phyloP scores from a whole-genome alignment of 2,888 invertebrate species.

The Orthosia cruda region DNA sequence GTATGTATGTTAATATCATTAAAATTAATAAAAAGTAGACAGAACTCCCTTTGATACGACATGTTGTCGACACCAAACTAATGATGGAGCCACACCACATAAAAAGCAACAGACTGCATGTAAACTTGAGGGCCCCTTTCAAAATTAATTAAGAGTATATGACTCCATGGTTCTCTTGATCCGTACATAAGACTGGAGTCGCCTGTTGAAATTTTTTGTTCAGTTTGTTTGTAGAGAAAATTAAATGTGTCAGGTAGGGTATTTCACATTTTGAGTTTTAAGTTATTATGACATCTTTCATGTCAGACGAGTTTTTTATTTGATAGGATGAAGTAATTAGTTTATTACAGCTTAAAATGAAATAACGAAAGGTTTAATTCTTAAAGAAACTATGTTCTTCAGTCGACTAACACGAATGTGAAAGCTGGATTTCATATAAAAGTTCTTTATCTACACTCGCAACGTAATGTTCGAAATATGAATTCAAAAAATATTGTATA shows the following conservation, averaged over 20 bases:
- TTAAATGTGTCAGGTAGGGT: conserved; percentile 26
- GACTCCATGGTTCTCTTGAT: conserved; percentile 29
- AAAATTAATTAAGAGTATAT: conserved; percentile 60
- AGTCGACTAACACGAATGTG: not conserved
- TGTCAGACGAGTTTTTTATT: not conserved
- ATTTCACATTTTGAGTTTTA: conserved; percentile 3
- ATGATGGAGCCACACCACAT: conserved; percentile 55
- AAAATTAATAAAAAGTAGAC: conserved; percentile 67
- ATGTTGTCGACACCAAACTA: conserved; percentile 53
- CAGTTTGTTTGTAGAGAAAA: conserved; percentile 18
- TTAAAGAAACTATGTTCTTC: not conserved
- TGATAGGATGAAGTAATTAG: not conserved
- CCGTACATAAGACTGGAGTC: conserved; percentile 21
- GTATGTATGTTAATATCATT: conserved; percentile 59
- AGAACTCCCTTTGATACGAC: conserved; percentile 48
- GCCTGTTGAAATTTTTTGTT: conserved; percentile 23
- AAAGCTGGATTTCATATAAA: not conserved
- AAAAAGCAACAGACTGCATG: conserved; percentile 41
- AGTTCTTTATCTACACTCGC: too few species aligned
- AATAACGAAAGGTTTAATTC: not conserved
- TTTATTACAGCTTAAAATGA: not conserved
- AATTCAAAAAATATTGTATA: too few species aligned
- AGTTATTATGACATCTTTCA: conserved; percentile 6
- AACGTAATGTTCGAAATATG: too few species aligned
- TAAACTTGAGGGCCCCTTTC: conserved; percentile 46